These are phyloP conservation scores for Amorpha juglandis DNA, from an alignment of 2,888 invertebrate species.

Conservation along the genomic window DNA sequence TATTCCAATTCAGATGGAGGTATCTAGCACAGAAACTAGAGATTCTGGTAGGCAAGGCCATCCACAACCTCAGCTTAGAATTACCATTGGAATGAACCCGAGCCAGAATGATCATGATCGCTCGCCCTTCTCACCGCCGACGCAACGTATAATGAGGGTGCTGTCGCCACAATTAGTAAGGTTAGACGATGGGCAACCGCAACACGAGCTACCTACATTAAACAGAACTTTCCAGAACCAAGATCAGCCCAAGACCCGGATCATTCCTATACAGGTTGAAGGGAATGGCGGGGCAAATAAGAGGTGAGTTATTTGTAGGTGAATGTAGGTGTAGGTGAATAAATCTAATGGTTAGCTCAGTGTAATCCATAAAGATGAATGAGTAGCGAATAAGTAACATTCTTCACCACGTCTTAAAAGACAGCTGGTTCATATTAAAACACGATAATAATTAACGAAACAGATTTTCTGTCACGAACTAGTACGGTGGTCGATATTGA, in stretches of 20 bases:
- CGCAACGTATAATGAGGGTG: slow-evolving; percentile 82
- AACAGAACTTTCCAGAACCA: slow-evolving; percentile 66
- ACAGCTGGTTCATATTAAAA: too few relatives aligned
- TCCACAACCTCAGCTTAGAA: slow-evolving; percentile 71
- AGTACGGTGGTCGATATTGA: too few relatives aligned
- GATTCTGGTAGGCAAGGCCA: slow-evolving; percentile 60
- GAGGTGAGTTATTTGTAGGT: slow-evolving; percentile 55
- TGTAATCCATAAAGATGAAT: not conserved
- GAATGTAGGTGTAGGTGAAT: too few relatives aligned
- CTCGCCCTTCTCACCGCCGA: slow-evolving; percentile 70
- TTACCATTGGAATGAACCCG: slow-evolving; percentile 76
- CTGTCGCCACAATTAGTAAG: slow-evolving; percentile 81
- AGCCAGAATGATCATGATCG: slow-evolving; percentile 56
- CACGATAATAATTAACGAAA: too few relatives aligned
- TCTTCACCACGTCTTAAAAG: not conserved
- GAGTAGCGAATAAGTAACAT: not conserved
- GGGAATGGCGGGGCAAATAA: slow-evolving; percentile 69
- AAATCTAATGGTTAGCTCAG: not conserved
- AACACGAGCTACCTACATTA: slow-evolving; percentile 69
- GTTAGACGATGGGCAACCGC: slow-evolving; percentile 66
- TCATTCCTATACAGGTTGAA: slow-evolving; percentile 87
- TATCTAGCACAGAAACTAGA: slow-evolving; percentile 64
- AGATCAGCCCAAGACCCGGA: slow-evolving; percentile 80
- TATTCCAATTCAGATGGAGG: slow-evolving; percentile 88
- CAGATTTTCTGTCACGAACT: too few relatives aligned